Conservation (phyloP, 1,140 invertebrate species). For the Vanessa atalanta region DNA sequence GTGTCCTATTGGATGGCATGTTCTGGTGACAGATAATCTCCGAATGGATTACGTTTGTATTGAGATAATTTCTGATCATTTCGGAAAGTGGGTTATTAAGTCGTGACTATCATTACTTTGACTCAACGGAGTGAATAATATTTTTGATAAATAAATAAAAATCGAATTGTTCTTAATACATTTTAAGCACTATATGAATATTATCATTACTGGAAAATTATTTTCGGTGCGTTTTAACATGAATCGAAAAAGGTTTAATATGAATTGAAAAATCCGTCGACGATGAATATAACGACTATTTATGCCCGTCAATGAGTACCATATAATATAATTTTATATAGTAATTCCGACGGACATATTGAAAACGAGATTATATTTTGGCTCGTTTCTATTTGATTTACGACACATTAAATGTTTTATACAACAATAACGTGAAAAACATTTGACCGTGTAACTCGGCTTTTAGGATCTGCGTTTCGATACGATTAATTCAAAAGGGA, state of each 20-base stretch:
- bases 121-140: too few relatives aligned
- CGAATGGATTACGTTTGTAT: slow-evolving; percentile 30
- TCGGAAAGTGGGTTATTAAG: slow-evolving; percentile 2
- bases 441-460: slow-evolving; percentile 30
- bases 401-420: slow-evolving; percentile 26
- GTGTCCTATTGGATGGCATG: slow-evolving; percentile 43
- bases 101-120: background rate
- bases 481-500: slow-evolving; percentile 47
- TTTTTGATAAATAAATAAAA: too few relatives aligned
- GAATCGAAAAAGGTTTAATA: background rate
- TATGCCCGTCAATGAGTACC: background rate
- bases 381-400: slow-evolving; percentile 31
- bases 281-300: background rate
- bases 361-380: slow-evolving; percentile 28
- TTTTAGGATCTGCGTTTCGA: slow-evolving; percentile 47
- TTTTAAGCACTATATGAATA: too few relatives aligned
- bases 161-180: too few relatives aligned
- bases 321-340: slow-evolving; percentile 9
- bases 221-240: too few relatives aligned
- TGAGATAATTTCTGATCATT: slow-evolving; percentile 28
- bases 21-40: slow-evolving; percentile 30
- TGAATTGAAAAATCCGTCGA: background rate
- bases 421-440: slow-evolving; percentile 29
- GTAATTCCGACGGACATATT: slow-evolving; percentile 13
- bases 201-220: too few relatives aligned